Conservation (phyloP, 2,113 vertebrate genomes). For the Ceyx cyanopectus region DNA sequence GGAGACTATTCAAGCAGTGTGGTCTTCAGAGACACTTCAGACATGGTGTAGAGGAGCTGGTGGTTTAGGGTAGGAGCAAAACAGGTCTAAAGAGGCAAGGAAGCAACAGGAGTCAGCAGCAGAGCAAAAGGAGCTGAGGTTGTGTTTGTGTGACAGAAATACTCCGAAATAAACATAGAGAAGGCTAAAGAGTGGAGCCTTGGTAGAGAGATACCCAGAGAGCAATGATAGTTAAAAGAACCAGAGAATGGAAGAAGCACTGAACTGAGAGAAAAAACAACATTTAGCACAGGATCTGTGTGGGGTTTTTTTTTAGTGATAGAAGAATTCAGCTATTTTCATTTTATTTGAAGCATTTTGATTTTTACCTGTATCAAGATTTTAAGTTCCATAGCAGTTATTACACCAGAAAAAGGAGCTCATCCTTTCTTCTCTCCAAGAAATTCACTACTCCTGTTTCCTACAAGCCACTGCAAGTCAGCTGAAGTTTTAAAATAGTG, state of each 20-base stretch:
- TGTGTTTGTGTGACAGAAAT: not conserved
- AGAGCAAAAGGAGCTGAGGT: not conserved
- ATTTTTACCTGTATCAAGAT: not conserved
- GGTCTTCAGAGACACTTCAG: not conserved
- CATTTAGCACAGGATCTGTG: not conserved
- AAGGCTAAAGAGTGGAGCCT: not conserved
- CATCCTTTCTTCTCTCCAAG: not conserved
- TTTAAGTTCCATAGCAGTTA: not conserved
- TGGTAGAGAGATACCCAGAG: not conserved
- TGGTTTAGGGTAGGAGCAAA: not conserved
- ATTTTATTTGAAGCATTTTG: not conserved
- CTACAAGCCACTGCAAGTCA: not conserved
- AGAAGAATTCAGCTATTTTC: not conserved
- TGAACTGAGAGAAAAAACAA: not conserved
- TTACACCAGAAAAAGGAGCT: not conserved
- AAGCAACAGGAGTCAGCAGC: not conserved
- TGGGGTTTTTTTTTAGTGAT: not conserved
- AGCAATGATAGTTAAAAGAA: not conserved
- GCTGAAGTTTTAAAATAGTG: not conserved
- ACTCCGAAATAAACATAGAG: not conserved
- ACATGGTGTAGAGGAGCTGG: not conserved
- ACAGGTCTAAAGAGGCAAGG: not conserved
- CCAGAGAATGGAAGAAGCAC: not conserved
- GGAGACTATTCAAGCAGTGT: rapidly evolving
- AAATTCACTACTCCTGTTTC: not conserved